Base-by-base conservation (phyloP, 2,888 invertebrate species). In the Rhingia campestris region DNA sequence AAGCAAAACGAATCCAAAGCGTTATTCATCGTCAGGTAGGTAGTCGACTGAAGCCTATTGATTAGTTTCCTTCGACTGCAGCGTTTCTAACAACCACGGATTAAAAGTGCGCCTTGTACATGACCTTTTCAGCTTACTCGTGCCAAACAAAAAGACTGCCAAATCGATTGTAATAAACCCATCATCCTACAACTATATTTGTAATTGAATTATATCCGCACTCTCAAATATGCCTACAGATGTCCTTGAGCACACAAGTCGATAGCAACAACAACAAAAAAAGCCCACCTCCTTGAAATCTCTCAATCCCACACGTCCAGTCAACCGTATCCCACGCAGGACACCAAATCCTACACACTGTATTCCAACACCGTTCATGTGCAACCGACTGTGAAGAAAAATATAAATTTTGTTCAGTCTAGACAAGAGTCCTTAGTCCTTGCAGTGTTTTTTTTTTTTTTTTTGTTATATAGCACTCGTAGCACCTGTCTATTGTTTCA, bases 61-160 rank as follows among this genome's bases (percentile, higher is more conserved):
- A 22, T 33, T 53, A n/a, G 9, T 14, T 39, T 22, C 12, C n/a
- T 7, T 22, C 14, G 7, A 37, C 1, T 39, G 51, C 41, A 41
- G 9, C 32, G 22, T 59, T n/a, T 33, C 32, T n/a, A 9, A 3
- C 35, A 61, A 54, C 76, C 61, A n/a, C 54, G 67, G 70, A 64
- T 64, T 77, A 49, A 10, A 51, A 72, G 61, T 63, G 43, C 58
- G 70, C 47, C 58, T 64, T 70, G 64, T 43, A 64, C 64, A n/a
- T 76, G 54, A 81, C 70, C 70, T 70, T 76, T 39, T 12, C 22
- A 33, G 32, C 64, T 39, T 39, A 49, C 35, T 49, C 30, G 3
- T 51, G 43, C 10, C 41, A 12, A 39, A 39, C 39, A 47, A 58
- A 47, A 4, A 14, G 9, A 41, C 39, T 2, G 10, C 4, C 12